These are phyloP conservation scores for Mormyrops boulengeri DNA, from an alignment of 2,797 vertebrate species.

Conservation along the genomic window DNA sequence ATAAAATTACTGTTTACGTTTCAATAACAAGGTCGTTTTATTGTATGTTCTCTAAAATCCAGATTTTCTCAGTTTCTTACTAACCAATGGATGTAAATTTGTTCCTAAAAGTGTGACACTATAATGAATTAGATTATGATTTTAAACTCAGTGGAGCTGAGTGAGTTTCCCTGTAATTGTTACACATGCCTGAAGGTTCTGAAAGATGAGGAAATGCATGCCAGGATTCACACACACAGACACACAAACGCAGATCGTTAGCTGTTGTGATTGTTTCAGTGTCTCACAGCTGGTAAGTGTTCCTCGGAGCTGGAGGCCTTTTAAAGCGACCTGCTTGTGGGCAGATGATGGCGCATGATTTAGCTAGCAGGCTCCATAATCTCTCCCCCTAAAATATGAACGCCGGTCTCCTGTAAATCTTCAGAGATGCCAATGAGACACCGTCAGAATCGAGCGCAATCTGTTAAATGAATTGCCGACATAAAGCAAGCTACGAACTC, in stretches of 20 bases:
- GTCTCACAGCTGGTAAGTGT: not conserved
- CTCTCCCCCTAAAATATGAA: slow-evolving; percentile 46
- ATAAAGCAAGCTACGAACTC: not conserved
- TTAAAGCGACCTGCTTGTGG: not conserved
- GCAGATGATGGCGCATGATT: slow-evolving; percentile 29
- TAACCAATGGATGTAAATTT: not conserved
- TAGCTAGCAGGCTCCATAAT: slow-evolving; percentile 35
- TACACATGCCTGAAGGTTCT: slow-evolving; percentile 5
- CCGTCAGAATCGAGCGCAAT: slow-evolving; percentile 53
- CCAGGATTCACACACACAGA: not conserved
- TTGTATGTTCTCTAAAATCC: not conserved
- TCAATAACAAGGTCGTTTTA: not conserved
- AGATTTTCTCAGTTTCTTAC: not conserved
- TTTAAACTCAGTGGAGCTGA: not conserved
- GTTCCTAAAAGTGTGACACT: not conserved
- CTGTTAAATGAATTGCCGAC: slow-evolving; percentile 45
- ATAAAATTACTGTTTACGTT: not conserved
- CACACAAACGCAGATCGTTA: slow-evolving; percentile 21
- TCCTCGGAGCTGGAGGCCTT: not conserved
- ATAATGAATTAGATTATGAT: not conserved
- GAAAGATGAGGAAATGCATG: slow-evolving; percentile 24
- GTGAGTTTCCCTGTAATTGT: slow-evolving; percentile 21
- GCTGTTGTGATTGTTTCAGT: slow-evolving; percentile 21
- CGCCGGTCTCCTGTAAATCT: slow-evolving; percentile 47
- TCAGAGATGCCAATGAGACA: slow-evolving; percentile 52